Evolutionary conservation across 2,888 invertebrate species (phyloP).

Genomic region (Anticlea derivata): DNA sequence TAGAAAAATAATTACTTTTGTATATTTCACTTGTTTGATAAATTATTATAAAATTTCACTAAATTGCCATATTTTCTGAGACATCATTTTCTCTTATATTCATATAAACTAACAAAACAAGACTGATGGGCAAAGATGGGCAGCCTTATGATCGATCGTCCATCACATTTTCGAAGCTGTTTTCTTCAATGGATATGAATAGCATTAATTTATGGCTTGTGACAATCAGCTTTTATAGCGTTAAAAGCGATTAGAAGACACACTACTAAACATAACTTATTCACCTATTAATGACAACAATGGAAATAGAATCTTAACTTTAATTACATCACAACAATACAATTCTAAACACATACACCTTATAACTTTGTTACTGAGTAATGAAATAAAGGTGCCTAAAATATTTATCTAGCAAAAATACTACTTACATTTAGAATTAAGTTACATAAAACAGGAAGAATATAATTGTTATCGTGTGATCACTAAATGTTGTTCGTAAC

Average conservation of each 20-base stretch:
- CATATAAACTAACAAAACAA: neutral
- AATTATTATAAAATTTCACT: slow-evolving; percentile 38
- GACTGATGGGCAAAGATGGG: slow-evolving; percentile 10
- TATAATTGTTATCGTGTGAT: too few species aligned
- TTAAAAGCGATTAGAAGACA: slow-evolving; percentile 10
- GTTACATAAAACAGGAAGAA: slow-evolving; percentile 3
- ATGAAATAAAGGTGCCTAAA: slow-evolving; percentile 19
- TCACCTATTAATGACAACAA: slow-evolving; percentile 2
- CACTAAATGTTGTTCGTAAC: too few species aligned
- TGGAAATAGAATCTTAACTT: slow-evolving; percentile 3
- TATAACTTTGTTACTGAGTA: slow-evolving; percentile 1
- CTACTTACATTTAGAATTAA: neutral
- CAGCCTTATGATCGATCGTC: slow-evolving; percentile 2
- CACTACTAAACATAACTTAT: slow-evolving; percentile 13
- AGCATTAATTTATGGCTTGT: neutral
- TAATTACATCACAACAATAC: slow-evolving; percentile 14
- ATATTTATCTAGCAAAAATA: slow-evolving; percentile 14
- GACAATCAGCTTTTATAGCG: slow-evolving; percentile 3
- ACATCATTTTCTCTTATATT: slow-evolving; percentile 19
- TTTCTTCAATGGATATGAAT: neutral
- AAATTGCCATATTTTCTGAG: slow-evolving; percentile 38
- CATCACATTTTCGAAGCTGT: slow-evolving; percentile 7
- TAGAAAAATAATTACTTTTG: slow-evolving; percentile 51
- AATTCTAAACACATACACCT: slow-evolving; percentile 23
- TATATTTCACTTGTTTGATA: slow-evolving; percentile 38